Base-by-base conservation (phyloP, 2,113 vertebrate species). In the Sinocyclocheilus grahami region DNA sequence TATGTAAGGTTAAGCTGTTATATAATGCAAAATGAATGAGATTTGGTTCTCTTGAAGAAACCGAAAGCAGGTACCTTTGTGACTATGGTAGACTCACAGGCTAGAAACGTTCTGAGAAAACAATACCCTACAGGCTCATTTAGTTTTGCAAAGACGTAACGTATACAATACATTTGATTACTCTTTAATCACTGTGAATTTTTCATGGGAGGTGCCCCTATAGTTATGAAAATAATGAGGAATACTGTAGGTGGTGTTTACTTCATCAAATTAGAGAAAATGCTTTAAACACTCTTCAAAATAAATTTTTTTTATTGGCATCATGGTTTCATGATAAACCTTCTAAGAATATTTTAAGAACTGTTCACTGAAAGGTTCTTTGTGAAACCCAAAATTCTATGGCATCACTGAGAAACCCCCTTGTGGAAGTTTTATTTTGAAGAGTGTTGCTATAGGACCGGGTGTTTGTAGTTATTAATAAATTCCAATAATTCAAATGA, bases 1-100 rank as follows among this genome's bases (percentile, higher is more conserved):
- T 18, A 5, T 46, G 22, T 3, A 60, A 62, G 58, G 78, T 63
- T 82, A 67, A 48, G 62, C 62, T 69, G 39, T 11, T 51, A 20
- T 51, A 7, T 33, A 67, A 69, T 69, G 46, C 46, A 2, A 51
- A 53, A 33, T 63, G 13, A 18, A 27, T 22, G 42, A 82, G 42
- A 22, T 58, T 1, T 1, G 22, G 0, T 58, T 82, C 63, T 71
- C 24, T 22, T 82, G 63, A 51, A 82, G 63, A 69, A 53, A 69
- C 65, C 69, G 46, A 71, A 69, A 82, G 60, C 42, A 51, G 24
- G 46, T 30, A 30, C 63, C 63, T 82, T 69, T 82, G 80, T 82
- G 80, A 67, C 24, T 51, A 69, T 2, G 9, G 14, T 18, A 22
- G 39, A 18, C 60, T 6, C 60, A 48, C 18, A 9, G 42, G 46